Evolutionary conservation across 1,140 invertebrate species (phyloP).

Genomic region (Aleiodes sp.): DNA sequence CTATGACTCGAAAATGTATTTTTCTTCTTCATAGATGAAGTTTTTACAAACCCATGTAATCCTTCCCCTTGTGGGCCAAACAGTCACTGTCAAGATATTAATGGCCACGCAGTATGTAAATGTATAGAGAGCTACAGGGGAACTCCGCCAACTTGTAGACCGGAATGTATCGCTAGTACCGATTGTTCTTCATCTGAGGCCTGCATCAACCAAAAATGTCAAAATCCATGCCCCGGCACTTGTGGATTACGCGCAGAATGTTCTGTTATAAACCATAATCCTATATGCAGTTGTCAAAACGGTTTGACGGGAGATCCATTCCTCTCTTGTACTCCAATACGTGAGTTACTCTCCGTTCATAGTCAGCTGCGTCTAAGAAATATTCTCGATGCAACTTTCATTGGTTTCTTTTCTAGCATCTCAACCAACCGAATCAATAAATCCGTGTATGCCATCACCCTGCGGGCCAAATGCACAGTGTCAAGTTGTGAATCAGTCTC

Average conservation of each 20-base stretch:
- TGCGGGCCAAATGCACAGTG: conserved; percentile 82
- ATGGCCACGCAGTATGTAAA: conserved; percentile 60
- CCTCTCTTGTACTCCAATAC: conserved; percentile 61
- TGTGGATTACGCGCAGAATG: conserved; percentile 76
- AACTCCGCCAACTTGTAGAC: conserved; percentile 70
- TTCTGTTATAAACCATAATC: conserved; percentile 74
- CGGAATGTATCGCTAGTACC: conserved; percentile 72
- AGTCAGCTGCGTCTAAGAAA: conserved; percentile 54
- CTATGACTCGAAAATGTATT: no score
- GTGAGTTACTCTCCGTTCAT: conserved; percentile 26
- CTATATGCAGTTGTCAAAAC: conserved; percentile 75
- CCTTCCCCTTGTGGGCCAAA: conserved; percentile 71
- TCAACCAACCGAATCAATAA: conserved; percentile 65
- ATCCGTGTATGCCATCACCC: conserved; percentile 78
- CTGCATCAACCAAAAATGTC: conserved; percentile 74
- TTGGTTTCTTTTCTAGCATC: conserved; percentile 39
- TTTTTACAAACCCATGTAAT: conserved; percentile 52
- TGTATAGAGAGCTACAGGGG: conserved; percentile 69
- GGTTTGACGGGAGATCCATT: conserved; percentile 77
- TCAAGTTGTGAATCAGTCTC: conserved; percentile 68
- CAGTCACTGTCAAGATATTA: conserved; percentile 65
- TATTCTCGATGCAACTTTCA: conserved; percentile 79
- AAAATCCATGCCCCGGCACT: conserved; percentile 71
- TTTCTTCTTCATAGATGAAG: neutral
- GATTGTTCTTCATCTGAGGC: conserved; percentile 74